Base-by-base conservation (phyloP, 1,140 invertebrate genomes). In the Caenorhabditis inopinata region DNA sequence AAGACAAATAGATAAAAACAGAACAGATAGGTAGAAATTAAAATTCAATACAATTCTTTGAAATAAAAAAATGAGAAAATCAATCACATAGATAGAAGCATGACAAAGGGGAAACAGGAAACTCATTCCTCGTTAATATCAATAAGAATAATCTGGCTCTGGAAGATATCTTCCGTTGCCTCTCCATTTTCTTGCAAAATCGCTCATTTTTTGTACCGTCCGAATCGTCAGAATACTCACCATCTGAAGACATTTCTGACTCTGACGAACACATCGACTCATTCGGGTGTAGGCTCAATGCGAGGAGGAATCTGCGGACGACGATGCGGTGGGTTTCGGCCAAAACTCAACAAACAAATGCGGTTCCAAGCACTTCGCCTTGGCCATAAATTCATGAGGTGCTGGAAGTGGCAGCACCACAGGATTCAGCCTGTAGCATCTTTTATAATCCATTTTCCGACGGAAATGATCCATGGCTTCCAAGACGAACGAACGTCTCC, bases 161-260 rank as follows among this genome's bases (percentile, higher is more conserved):
- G 47, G 47, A 48, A 48, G n/a, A n/a, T n/a, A n/a, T n/a, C 23
- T 58, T 58, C 18, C 58, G 58, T 21, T 68, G 58, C 38, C 58
- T 68, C 32, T 68, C 58, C 29, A 68, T 38, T 12, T 68, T 68
- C 58, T 68, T 29, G 11, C 58, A 32, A 29, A 68, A 21, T 68
- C 58, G 11, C n/a, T 68, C 58, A 7, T 18, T 12, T 68, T 38
- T 68, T 9, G 58, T 68, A 21, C 38, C 32, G 3, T 68, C 58
- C n/a, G 58, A 68, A 68, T 68, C 58, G n/a, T 68, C 58, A 7
- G 58, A 68, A 68, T 68, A 68, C n/a, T 68, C 58, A 0, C 58
- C 58, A 21, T 68, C 58, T 0, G 58, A 68, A 6, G 58, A 68
- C 4, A 68, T 18, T 42, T 68, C 58, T 12, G 58, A 68, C 1